Evolutionary conservation across 92 coral and sea anemone species (phyloP).

Genomic region (Zoanthus solanderi): DNA sequence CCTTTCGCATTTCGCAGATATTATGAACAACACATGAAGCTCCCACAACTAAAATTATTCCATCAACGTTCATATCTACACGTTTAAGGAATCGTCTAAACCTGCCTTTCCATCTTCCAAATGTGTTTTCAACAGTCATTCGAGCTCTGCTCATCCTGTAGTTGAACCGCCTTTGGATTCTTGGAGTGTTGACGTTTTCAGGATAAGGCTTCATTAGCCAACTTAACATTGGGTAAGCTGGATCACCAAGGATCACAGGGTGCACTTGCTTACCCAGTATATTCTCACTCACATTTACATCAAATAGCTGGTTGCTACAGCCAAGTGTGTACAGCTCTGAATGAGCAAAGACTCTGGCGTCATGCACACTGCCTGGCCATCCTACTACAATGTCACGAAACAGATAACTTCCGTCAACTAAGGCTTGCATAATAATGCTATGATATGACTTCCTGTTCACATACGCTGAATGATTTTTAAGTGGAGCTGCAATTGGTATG

Average conservation of each 20-base stretch:
- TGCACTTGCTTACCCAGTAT: constrained; percentile 10
- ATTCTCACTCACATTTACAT: constrained; percentile 17
- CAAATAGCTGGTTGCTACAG: constrained; percentile 31
- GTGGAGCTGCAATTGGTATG: constrained; percentile 24
- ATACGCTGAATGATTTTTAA: not conserved
- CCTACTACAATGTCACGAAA: constrained; percentile 43
- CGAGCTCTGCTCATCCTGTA: constrained; percentile 50
- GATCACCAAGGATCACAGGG: constrained; percentile 48
- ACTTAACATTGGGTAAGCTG: constrained; percentile 57
- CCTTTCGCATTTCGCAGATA: constrained; percentile 33
- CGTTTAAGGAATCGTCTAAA: constrained; percentile 56
- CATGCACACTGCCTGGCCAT: constrained; percentile 46
- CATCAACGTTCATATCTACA: constrained; percentile 51
- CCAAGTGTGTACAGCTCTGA: constrained; percentile 39
- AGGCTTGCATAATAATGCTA: constrained; percentile 53
- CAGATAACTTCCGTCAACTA: constrained; percentile 49
- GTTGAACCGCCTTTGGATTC: constrained; percentile 56
- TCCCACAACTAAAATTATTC: constrained; percentile 8
- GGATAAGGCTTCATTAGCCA: constrained; percentile 61
- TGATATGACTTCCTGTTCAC: constrained; percentile 55
- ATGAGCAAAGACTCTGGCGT: constrained; percentile 31
- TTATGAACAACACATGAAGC: constrained; percentile 55
- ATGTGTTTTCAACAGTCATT: constrained; percentile 68
- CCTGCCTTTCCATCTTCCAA: constrained; percentile 66
- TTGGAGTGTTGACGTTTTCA: constrained; percentile 46